Evolutionary conservation across 1,140 invertebrate genomes (phyloP).

Genomic region (Dendrolimus kikuchii): DNA sequence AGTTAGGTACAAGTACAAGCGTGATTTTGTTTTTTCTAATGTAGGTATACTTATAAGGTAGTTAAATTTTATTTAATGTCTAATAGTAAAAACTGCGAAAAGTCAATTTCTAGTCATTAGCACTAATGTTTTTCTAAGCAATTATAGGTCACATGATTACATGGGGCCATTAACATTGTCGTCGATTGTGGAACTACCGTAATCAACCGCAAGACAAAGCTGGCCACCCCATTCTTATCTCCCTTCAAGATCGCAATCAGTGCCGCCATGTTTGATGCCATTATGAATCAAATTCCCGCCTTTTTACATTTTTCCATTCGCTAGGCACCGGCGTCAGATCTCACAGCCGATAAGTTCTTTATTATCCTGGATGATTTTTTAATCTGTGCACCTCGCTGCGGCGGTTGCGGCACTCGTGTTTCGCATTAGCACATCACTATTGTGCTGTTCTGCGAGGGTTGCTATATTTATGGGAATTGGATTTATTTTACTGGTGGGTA

Average conservation of each 20-base stretch:
- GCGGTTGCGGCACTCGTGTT: slow-evolving; percentile 14
- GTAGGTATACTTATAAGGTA: too few species aligned
- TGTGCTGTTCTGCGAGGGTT: slow-evolving; percentile 6
- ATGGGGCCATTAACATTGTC: too few species aligned
- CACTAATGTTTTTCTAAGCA: too few species aligned
- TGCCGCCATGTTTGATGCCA: slow-evolving; percentile 60
- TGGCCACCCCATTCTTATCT: slow-evolving; percentile 52
- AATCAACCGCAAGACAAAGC: slow-evolving; percentile 60
- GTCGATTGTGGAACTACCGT: slow-evolving; percentile 18
- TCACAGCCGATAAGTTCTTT: slow-evolving; percentile 65
- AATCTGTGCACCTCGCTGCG: slow-evolving; percentile 47
- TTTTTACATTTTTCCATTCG: slow-evolving; percentile 67
- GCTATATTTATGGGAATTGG: too few species aligned
- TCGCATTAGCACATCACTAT: slow-evolving; percentile 33
- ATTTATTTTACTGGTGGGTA: too few species aligned
- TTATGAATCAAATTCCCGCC: slow-evolving; percentile 69
- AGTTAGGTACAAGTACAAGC: too few species aligned
- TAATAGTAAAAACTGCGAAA: too few species aligned
- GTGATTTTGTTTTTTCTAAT: too few species aligned
- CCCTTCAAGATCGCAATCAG: slow-evolving; percentile 63
- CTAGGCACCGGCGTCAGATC: slow-evolving; percentile 64
- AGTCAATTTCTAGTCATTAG: too few species aligned
- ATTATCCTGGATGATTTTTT: slow-evolving; percentile 69
- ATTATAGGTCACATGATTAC: too few species aligned
- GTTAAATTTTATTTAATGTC: too few species aligned